Percentiles rank a stretch among this genome's conserved stretches.
Conservation (phyloP, 2,797 vertebrate genomes). For the Falco concolor region DNA sequence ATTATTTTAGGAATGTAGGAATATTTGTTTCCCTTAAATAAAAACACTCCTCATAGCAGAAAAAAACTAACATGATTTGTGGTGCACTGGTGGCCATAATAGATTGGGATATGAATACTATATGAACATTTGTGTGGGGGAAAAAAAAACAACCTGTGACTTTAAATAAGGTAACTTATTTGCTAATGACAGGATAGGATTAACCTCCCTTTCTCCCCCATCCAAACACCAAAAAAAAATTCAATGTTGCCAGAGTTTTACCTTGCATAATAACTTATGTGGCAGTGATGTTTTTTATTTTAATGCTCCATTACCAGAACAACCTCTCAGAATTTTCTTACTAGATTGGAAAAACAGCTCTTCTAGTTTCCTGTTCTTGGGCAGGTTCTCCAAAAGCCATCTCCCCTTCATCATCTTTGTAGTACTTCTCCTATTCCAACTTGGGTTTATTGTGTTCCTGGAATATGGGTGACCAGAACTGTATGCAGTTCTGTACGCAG, state of each 20-base stretch:
- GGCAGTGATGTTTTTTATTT: background rate
- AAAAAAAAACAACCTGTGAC: background rate
- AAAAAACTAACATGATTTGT: background rate
- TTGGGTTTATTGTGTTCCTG: background rate
- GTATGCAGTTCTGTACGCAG: too few relatives aligned
- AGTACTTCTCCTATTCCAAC: background rate
- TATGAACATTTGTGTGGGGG: background rate
- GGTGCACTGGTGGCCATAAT: background rate
- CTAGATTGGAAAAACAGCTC: background rate
- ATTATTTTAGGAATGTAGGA: background rate
- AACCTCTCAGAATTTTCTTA: background rate
- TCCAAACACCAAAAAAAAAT: background rate
- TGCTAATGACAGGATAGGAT: background rate
- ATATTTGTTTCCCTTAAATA: background rate
- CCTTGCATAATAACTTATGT: accelerated
- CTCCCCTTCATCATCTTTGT: accelerated
- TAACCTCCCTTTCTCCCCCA: background rate
- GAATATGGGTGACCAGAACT: background rate
- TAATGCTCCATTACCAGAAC: background rate
- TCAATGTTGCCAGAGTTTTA: background rate
- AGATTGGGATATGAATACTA: background rate
- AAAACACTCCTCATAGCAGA: background rate
- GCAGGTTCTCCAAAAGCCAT: background rate
- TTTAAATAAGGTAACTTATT: background rate
- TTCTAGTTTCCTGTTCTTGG: background rate